These are phyloP conservation scores for Trachymyrmex septentrionalis DNA, from an alignment of 1,140 invertebrate species.

Conservation along the genomic window DNA sequence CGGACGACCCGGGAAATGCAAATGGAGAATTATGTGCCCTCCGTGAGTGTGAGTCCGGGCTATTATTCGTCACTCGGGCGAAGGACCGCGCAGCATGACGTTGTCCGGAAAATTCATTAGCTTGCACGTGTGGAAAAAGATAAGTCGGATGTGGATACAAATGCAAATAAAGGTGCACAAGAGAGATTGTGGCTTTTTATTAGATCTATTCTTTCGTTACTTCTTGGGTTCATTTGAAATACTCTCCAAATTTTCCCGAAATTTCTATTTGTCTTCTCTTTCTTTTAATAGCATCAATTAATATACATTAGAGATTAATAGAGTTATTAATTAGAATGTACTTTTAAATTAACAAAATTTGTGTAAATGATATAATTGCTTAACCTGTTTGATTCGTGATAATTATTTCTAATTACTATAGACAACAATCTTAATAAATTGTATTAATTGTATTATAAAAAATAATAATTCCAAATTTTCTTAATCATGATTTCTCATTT, in stretches of 20 bases:
- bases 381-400: neutral
- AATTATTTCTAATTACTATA: neutral
- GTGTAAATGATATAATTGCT: neutral
- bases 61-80: constrained; percentile 16
- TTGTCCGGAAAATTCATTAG: constrained; percentile 42
- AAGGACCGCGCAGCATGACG: neutral
- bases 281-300: neutral
- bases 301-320: constrained; percentile 1
- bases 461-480: neutral
- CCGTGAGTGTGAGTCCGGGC: neutral
- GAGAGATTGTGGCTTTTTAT: neutral
- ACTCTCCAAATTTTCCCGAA: neutral
- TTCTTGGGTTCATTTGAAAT: constrained; percentile 1
- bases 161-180: constrained; percentile 4
- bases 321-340: neutral
- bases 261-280: neutral
- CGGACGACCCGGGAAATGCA: constrained; percentile 41
- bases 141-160: neutral
- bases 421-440: neutral
- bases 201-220: neutral
- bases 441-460: neutral
- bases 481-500: neutral
- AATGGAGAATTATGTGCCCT: constrained; percentile 41
- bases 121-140: constrained; percentile 4
- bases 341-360: neutral